These are phyloP conservation scores for Balaeniceps rex DNA, from an alignment of 2,113 vertebrate species.

Conservation along the genomic window DNA sequence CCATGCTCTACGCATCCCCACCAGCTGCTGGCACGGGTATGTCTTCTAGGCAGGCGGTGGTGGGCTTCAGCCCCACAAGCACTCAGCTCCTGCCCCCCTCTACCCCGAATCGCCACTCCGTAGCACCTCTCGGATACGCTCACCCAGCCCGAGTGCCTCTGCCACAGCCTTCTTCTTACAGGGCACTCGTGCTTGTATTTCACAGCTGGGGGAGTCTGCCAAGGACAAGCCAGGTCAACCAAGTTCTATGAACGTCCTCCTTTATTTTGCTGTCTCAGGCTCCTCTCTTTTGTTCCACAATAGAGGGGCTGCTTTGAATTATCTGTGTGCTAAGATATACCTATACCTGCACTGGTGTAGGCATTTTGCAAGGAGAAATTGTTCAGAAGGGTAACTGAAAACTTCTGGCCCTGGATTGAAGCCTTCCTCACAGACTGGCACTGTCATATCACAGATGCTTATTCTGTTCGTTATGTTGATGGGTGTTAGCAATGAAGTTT, in stretches of 20 bases:
- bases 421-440: not conserved
- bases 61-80: not conserved
- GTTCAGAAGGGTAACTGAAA: not conserved
- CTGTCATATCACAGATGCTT: not conserved
- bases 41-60: not conserved
- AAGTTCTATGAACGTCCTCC: not conserved
- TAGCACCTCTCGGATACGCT: not conserved
- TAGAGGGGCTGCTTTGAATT: not conserved
- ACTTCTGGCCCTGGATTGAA: not conserved
- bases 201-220: not conserved
- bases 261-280: not conserved
- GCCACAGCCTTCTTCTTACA: not conserved
- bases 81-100: not conserved
- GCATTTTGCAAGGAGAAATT: not conserved
- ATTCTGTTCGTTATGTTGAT: not conserved
- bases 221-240: not conserved
- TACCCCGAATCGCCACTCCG: accelerated
- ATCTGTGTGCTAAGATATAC: not conserved
- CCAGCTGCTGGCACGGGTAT: not conserved
- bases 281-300: not conserved
- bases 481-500: not conserved
- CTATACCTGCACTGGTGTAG: not conserved
- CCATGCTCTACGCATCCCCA: not conserved
- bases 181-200: not conserved
- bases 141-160: not conserved